phyloP scores from a whole-genome alignment of 2,888 invertebrate genomes.

The Plebejus melissa region DNA sequence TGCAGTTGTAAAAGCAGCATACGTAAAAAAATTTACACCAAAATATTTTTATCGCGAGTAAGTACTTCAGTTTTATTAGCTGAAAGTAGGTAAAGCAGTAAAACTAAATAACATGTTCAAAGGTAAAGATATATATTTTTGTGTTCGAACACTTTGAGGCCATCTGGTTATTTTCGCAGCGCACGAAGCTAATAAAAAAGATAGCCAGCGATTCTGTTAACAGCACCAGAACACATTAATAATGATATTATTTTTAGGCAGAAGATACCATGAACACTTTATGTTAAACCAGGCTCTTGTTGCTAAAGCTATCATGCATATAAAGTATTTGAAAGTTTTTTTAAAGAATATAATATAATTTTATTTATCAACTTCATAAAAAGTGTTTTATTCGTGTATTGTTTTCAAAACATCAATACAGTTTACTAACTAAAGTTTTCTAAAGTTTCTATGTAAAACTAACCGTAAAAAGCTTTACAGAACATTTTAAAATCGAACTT shows the following conservation, averaged over 20 bases:
- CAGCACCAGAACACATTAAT: conserved; percentile 24
- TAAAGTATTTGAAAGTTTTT: too few species aligned
- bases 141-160: conserved; percentile 5
- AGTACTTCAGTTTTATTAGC: neutral
- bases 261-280: neutral
- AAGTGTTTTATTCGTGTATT: neutral
- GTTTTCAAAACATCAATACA: neutral
- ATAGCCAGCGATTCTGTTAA: conserved; percentile 16
- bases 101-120: conserved; percentile 15
- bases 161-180: conserved; percentile 22
- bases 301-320: neutral
- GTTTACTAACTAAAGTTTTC: neutral
- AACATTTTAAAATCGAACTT: conserved; percentile 18
- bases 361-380: neutral
- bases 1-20: too few species aligned
- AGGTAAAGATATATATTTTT: conserved; percentile 23
- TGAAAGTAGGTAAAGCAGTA: conserved; percentile 5
- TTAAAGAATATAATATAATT: too few species aligned
- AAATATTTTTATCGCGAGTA: too few species aligned
- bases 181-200: conserved; percentile 26
- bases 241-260: conserved; percentile 4
- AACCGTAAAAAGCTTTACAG: neutral
- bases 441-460: conserved; percentile 6
- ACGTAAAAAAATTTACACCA: too few species aligned
- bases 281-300: neutral